Percentiles rank a stretch among this genome's conserved stretches.
These are phyloP conservation scores for Catotricha subobsoleta DNA, from an alignment of 2,888 invertebrate species.

Conservation along the genomic window DNA sequence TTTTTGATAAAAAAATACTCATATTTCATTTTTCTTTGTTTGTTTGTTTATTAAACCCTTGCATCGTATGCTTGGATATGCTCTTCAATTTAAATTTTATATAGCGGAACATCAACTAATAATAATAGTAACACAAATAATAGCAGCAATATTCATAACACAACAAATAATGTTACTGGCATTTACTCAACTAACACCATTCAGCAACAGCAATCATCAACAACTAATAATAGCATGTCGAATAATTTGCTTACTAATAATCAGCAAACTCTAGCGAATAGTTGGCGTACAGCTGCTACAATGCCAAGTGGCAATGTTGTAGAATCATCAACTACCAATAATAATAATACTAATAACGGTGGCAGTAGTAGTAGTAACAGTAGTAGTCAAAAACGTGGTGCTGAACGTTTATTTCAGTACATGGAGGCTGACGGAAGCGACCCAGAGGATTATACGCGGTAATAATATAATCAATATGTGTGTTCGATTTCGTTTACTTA, in stretches of 20 bases:
- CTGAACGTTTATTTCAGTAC: constrained; percentile 51
- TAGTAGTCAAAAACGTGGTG: constrained; percentile 35
- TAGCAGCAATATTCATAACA: too few species aligned
- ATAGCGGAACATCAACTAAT: too few species aligned
- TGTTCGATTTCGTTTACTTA: too few species aligned
- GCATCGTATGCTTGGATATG: too few species aligned
- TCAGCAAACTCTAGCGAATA: background rate
- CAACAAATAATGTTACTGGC: too few species aligned
- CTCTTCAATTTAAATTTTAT: too few species aligned
- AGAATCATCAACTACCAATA: constrained; percentile 14
- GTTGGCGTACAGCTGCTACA: constrained; percentile 16
- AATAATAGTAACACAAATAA: too few species aligned
- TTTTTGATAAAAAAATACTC: constrained; percentile 3
- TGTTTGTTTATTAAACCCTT: too few species aligned
- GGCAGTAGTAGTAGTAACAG: constrained; percentile 18
- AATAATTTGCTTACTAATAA: background rate
- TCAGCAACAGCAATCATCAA: too few species aligned
- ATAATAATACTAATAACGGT: constrained; percentile 16
- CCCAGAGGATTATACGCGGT: constrained; percentile 34
- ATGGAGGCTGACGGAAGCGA: constrained; percentile 58
- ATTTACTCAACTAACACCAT: too few species aligned
- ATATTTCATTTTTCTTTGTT: constrained; percentile 28
- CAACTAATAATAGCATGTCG: constrained; percentile 30
- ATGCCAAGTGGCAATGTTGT: background rate
- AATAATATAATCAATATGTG: too few species aligned